Evolutionary conservation across 1,140 invertebrate genomes (phyloP).

Genomic region (Protaetia brevitarsis): DNA sequence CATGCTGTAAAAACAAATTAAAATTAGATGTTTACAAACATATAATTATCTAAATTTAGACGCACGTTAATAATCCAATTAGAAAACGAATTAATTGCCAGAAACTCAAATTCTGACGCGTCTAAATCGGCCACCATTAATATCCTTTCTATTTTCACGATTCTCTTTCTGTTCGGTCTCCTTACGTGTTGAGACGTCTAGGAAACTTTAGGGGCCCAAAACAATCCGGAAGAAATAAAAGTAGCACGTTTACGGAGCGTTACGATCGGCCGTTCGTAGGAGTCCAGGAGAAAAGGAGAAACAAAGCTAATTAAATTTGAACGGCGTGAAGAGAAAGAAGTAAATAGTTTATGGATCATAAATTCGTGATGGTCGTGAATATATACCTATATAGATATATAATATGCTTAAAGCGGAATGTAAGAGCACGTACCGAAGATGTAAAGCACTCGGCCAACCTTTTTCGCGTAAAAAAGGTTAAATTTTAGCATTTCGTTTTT

Average conservation of each 20-base stretch:
- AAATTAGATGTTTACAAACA: conserved; percentile 1
- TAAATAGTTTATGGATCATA: conserved; percentile 1
- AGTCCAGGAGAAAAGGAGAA: neutral
- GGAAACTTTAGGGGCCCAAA: neutral
- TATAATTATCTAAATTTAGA: neutral
- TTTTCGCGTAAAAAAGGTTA: conserved; percentile 28
- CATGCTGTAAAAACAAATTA: neutral
- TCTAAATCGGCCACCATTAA: neutral
- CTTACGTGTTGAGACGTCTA: neutral
- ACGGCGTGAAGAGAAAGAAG: neutral
- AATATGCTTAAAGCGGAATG: neutral
- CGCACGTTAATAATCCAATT: neutral
- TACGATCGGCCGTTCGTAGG: neutral
- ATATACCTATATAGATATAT: conserved; percentile 1
- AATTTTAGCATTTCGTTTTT: conserved; percentile 30
- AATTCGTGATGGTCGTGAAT: neutral
- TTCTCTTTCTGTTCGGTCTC: neutral
- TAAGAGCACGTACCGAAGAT: neutral
- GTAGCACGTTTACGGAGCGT: neutral
- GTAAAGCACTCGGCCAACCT: neutral
- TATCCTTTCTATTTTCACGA: neutral
- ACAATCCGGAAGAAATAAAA: neutral
- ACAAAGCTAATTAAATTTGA: neutral
- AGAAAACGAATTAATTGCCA: neutral
- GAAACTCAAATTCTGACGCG: neutral